A percentile compares a stretch with the other conserved stretches of the same genome.
Conservation (phyloP, 2,888 invertebrate genomes). For the Bembecia ichneumoniformis region DNA sequence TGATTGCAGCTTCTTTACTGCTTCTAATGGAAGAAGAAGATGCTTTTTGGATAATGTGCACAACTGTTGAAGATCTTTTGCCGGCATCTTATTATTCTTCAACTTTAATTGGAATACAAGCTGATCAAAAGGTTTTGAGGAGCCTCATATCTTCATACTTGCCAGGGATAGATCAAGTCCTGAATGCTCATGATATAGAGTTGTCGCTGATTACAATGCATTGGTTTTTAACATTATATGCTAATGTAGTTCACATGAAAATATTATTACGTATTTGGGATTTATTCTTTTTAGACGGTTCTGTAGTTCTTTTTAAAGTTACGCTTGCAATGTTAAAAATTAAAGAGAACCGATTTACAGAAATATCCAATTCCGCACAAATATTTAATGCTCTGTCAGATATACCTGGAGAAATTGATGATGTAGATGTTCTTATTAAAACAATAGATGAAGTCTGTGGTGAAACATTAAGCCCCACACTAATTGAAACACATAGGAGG, state of each 20-base stretch:
- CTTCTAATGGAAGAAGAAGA: slow-evolving; percentile 98
- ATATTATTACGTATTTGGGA: slow-evolving; percentile 96
- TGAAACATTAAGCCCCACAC: slow-evolving; percentile 85
- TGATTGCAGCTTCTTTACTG: slow-evolving; percentile 93
- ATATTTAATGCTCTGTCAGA: slow-evolving; percentile 98
- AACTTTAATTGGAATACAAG: slow-evolving; percentile 92
- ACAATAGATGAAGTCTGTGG: slow-evolving; percentile 80
- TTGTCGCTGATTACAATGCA: slow-evolving; percentile 95
- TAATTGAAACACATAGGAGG: slow-evolving; percentile 90
- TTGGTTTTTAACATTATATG: slow-evolving; percentile 98
- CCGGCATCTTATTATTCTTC: slow-evolving; percentile 98
- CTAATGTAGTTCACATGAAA: slow-evolving; percentile 96
- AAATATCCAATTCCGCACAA: slow-evolving; percentile 95
- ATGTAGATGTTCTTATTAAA: slow-evolving; percentile 89
- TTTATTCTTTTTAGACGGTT: slow-evolving; percentile 96
- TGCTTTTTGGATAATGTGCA: slow-evolving; percentile 99
- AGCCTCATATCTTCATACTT: slow-evolving; percentile 91
- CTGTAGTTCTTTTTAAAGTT: slow-evolving; percentile 92
- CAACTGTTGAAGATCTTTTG: slow-evolving; percentile 97
- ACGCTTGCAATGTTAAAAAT: slow-evolving; percentile 96
- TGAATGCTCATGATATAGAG: slow-evolving; percentile 95
- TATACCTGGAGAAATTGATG: slow-evolving; percentile 94
- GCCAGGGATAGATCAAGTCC: slow-evolving; percentile 89
- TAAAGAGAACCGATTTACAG: slow-evolving; percentile 79
- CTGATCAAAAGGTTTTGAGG: slow-evolving; percentile 95